Conservation (phyloP, 1,140 invertebrate genomes). For the Zaprionus capensis region DNA sequence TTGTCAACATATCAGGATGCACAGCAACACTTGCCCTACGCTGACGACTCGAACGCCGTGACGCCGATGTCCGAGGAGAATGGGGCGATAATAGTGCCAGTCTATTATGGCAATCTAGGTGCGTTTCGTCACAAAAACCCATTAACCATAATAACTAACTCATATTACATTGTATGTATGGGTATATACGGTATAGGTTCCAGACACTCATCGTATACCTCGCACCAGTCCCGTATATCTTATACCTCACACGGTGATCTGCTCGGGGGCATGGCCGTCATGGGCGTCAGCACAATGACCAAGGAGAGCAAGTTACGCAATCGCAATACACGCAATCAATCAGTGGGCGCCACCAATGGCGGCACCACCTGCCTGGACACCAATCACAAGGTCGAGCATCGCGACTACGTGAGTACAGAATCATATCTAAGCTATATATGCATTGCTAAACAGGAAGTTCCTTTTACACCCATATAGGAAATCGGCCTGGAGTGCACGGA, state of each 20-base stretch:
- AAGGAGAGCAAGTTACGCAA: conserved; percentile 93
- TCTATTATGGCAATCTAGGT: conserved; percentile 93
- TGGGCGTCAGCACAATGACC: conserved; percentile 88
- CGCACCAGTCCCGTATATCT: conserved; percentile 94
- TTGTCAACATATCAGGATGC: conserved; percentile 97
- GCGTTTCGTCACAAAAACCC: neutral
- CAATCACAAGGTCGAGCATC: conserved; percentile 88
- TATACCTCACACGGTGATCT: conserved; percentile 97
- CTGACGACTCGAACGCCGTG: conserved; percentile 98
- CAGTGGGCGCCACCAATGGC: conserved; percentile 85
- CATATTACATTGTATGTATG: too few species aligned
- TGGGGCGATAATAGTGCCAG: conserved; percentile 95
- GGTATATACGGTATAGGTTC: conserved; percentile 86
- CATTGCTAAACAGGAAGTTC: neutral
- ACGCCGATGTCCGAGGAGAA: conserved; percentile 99
- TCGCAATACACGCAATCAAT: conserved; percentile 90
- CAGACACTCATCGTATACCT: conserved; percentile 96
- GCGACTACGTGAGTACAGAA: conserved; percentile 88
- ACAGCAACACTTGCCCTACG: conserved; percentile 97
- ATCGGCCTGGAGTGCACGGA: conserved; percentile 89
- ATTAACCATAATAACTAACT: neutral
- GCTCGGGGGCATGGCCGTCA: conserved; percentile 89
- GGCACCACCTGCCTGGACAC: conserved; percentile 86
- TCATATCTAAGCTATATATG: neutral
- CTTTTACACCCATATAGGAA: conserved; percentile 54